Evolutionary conservation across 2,888 invertebrate genomes (phyloP).

Genomic region (Nephrotoma guestfalica): DNA sequence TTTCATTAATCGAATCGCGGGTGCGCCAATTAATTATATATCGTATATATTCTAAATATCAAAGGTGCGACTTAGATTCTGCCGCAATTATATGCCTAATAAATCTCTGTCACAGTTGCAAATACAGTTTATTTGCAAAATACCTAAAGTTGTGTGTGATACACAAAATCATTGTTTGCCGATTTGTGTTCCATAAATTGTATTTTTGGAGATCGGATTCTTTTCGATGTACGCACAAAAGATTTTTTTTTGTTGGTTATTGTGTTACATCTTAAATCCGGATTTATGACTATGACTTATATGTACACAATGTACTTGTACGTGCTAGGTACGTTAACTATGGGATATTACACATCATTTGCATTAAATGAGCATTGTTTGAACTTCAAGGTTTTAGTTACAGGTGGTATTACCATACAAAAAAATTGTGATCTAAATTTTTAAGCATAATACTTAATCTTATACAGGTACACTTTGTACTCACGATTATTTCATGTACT

Average conservation of each 20-base stretch:
- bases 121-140: not conserved
- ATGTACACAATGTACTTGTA: not conserved
- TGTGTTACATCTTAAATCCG: not conserved
- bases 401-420: not conserved
- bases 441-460: not conserved
- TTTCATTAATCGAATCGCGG: not conserved
- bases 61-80: not conserved
- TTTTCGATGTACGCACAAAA: not conserved
- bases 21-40: not conserved
- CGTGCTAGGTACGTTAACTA: not conserved
- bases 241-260: not conserved
- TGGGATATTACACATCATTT: not conserved
- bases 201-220: not conserved
- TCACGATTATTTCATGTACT: not conserved
- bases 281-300: not conserved
- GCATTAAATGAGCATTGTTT: not conserved
- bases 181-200: not conserved
- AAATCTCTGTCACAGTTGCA: no score
- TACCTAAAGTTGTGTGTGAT: not conserved
- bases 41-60: not conserved
- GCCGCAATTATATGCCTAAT: no score
- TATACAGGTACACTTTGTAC: not conserved
- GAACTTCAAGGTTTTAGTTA: not conserved
- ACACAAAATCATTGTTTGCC: not conserved
- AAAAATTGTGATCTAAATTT: not conserved